phyloP scores from a whole-genome alignment of 2,888 invertebrate genomes.

The Ochropleura plecta region DNA sequence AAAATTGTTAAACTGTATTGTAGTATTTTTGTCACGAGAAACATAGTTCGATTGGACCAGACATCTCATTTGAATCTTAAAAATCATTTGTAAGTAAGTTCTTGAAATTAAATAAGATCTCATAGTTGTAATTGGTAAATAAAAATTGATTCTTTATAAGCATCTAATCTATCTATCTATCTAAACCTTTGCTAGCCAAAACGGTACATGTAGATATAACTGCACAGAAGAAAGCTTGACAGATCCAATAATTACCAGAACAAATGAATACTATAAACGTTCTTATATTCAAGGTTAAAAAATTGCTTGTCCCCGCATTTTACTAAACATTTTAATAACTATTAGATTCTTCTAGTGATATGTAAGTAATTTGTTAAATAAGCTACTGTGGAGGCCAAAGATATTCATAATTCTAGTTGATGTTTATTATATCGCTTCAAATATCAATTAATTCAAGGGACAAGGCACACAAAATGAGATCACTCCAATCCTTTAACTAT shows the following conservation, averaged over 20 bases:
- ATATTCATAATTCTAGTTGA: background rate
- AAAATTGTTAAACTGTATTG: background rate
- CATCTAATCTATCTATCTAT: background rate
- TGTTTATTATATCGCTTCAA: slow-evolving; percentile 15
- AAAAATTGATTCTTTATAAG: background rate
- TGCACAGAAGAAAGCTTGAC: slow-evolving; percentile 59
- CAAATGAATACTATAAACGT: slow-evolving; percentile 33
- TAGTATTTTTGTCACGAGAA: slow-evolving; percentile 1
- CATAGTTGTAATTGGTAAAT: slow-evolving; percentile 1
- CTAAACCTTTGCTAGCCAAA: slow-evolving; percentile 13
- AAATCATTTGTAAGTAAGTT: background rate
- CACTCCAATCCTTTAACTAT: slow-evolving; percentile 31
- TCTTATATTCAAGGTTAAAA: slow-evolving; percentile 22
- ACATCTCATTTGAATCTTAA: slow-evolving; percentile 8
- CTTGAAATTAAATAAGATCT: slow-evolving; percentile 13
- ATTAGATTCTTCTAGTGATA: background rate
- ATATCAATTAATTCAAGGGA: slow-evolving; percentile 26
- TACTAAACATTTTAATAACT: slow-evolving; percentile 17
- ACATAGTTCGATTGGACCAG: background rate
- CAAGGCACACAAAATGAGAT: slow-evolving; percentile 44
- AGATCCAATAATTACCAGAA: slow-evolving; percentile 44
- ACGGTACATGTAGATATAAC: slow-evolving; percentile 46
- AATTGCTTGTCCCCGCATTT: background rate
- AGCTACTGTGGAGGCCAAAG: slow-evolving; percentile 8
- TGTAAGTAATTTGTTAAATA: slow-evolving; percentile 22